These are phyloP conservation scores for Caprella mutica DNA, from an alignment of 2,888 invertebrate genomes.

Conservation along the genomic window DNA sequence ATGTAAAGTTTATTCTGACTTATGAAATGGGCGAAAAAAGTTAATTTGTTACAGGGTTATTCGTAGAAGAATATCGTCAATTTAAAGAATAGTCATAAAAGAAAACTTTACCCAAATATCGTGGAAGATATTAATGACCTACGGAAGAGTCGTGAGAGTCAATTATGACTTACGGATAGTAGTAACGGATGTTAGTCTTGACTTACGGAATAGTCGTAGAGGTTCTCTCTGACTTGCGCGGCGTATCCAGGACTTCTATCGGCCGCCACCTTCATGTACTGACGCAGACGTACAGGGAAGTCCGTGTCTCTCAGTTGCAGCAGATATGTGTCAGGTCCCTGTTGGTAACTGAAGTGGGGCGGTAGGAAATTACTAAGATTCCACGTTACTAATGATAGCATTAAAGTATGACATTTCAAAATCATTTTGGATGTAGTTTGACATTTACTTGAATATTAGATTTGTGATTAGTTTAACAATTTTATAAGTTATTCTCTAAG, in stretches of 20 bases:
- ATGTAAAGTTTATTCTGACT: too few species aligned
- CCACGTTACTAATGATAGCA: neutral
- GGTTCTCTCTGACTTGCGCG: slow-evolving; percentile 16
- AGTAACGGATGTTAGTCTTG: too few species aligned
- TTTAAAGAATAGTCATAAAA: too few species aligned
- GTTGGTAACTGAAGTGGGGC: slow-evolving; percentile 77
- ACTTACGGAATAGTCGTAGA: slow-evolving; percentile 31
- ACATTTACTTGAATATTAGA: neutral
- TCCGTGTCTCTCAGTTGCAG: slow-evolving; percentile 84
- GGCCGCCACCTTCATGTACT: slow-evolving; percentile 62
- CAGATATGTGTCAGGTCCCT: slow-evolving; percentile 91
- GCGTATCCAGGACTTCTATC: slow-evolving; percentile 24
- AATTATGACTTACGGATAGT: too few species aligned
- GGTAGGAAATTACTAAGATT: too few species aligned
- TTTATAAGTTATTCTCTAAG: neutral
- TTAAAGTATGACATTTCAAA: neutral
- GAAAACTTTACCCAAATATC: too few species aligned
- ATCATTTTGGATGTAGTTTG: neutral
- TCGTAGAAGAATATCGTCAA: too few species aligned
- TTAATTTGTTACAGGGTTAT: too few species aligned
- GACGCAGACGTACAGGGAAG: slow-evolving; percentile 84
- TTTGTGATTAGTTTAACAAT: neutral
- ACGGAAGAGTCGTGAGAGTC: too few species aligned
- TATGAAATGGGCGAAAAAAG: too few species aligned
- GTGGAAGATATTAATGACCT: too few species aligned